phyloP scores from a whole-genome alignment of 2,797 vertebrate genomes.

The Myotis planiceps region DNA sequence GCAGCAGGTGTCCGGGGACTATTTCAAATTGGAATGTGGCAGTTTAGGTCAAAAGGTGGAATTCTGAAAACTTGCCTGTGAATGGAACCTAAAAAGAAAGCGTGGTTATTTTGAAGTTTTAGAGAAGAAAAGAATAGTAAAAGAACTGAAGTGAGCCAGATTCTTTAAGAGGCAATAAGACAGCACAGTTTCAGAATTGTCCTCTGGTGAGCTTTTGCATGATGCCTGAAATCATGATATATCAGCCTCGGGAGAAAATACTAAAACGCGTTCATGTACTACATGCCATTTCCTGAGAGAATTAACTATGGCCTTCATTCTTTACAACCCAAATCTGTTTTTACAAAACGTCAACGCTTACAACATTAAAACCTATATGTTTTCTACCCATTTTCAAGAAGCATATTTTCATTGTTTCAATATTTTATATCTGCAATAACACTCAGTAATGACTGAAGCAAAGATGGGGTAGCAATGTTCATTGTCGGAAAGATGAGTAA shows the following conservation, averaged over 20 bases:
- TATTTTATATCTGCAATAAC: conserved; percentile 80
- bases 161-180: conserved; percentile 83
- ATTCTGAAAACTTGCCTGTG: conserved; percentile 63
- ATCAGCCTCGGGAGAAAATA: conserved; percentile 86
- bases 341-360: conserved; percentile 81
- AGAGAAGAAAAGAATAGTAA: conserved; percentile 76
- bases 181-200: conserved; percentile 79
- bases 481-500: conserved; percentile 89
- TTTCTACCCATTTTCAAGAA: conserved; percentile 79
- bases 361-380: conserved; percentile 77
- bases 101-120: conserved; percentile 75
- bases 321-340: conserved; percentile 79
- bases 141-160: conserved; percentile 79
- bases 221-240: conserved; percentile 84
- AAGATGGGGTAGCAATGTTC: conserved; percentile 84
- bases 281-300: conserved; percentile 80
- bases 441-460: conserved; percentile 77
- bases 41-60: conserved; percentile 32
- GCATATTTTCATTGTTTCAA: conserved; percentile 77
- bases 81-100: conserved; percentile 46
- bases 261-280: conserved; percentile 78
- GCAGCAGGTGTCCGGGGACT: not conserved
- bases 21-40: conserved; percentile 31
- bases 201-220: conserved; percentile 85
- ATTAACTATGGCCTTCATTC: conserved; percentile 81